These are phyloP conservation scores for Eptesicus fuscus DNA, from an alignment of 2,113 vertebrate species.

Conservation along the genomic window DNA sequence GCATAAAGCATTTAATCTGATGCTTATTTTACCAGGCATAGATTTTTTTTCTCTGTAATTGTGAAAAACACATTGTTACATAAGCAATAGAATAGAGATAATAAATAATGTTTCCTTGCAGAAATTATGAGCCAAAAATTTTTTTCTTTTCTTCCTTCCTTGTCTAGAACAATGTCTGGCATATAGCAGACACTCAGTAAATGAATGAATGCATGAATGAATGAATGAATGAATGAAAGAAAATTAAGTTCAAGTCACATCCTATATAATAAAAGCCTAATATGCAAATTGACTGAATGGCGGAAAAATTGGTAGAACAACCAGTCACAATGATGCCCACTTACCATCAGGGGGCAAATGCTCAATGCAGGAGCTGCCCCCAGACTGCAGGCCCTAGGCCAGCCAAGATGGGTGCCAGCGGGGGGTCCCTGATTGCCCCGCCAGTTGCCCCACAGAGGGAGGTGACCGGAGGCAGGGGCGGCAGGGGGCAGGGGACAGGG, in stretches of 20 bases:
- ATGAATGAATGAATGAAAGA: background rate
- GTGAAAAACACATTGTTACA: background rate
- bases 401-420: too few relatives aligned
- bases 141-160: background rate
- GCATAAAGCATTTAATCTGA: background rate
- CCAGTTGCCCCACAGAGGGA: too few relatives aligned
- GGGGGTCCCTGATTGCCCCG: too few relatives aligned
- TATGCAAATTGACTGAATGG: too few relatives aligned
- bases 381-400: too few relatives aligned
- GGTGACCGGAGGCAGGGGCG: too few relatives aligned
- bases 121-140: background rate
- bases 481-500: too few relatives aligned
- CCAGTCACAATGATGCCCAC: too few relatives aligned
- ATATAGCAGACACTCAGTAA: background rate
- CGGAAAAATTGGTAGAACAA: too few relatives aligned
- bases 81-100: background rate
- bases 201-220: background rate
- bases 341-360: too few relatives aligned
- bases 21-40: background rate
- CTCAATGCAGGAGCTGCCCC: too few relatives aligned
- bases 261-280: background rate
- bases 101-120: background rate
- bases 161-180: background rate
- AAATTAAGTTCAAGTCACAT: slow-evolving; percentile 25
- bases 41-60: background rate